Percentiles rank a stretch among this genome's conserved stretches.
These are phyloP conservation scores for Proales similis DNA, from an alignment of 1,140 invertebrate genomes.

Conservation along the genomic window DNA sequence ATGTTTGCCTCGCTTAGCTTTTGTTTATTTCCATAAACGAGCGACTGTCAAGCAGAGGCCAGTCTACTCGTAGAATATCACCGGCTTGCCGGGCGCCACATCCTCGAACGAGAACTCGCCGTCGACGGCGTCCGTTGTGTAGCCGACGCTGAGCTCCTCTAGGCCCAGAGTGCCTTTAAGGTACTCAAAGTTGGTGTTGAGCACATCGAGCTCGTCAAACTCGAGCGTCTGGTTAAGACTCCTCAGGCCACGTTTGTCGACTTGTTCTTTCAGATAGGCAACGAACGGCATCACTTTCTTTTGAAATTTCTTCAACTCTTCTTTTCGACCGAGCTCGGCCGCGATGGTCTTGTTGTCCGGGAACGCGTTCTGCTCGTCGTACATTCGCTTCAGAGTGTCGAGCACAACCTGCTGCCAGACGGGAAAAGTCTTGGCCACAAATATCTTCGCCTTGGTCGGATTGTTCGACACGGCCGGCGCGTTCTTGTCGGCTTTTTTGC, in stretches of 20 bases:
- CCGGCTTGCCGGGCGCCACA: conserved; percentile 25
- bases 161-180: conserved; percentile 16
- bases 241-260: conserved; percentile 1
- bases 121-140: conserved; percentile 1
- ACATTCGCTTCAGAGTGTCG: conserved; percentile 22
- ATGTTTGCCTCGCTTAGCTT: no score
- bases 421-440: conserved; percentile 22
- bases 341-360: conserved; percentile 31
- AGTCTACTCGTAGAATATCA: conserved; percentile 23
- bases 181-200: conserved; percentile 29
- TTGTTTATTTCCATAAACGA: no score
- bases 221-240: conserved; percentile 29
- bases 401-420: conserved; percentile 36
- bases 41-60: no score
- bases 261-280: conserved; percentile 26
- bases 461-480: not conserved
- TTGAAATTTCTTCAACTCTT: conserved; percentile 37
- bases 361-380: conserved; percentile 5
- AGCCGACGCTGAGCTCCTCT: conserved; percentile 20
- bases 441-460: conserved; percentile 6
- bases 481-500: not conserved
- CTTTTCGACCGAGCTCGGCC: not conserved
- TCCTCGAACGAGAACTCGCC: conserved; percentile 19
- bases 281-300: conserved; percentile 39
- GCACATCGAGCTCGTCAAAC: conserved; percentile 30